Percentiles rank a stretch among this genome's conserved stretches.
These are phyloP conservation scores for Drosophila tsacasi DNA, from an alignment of 1,140 invertebrate genomes.

Conservation along the genomic window DNA sequence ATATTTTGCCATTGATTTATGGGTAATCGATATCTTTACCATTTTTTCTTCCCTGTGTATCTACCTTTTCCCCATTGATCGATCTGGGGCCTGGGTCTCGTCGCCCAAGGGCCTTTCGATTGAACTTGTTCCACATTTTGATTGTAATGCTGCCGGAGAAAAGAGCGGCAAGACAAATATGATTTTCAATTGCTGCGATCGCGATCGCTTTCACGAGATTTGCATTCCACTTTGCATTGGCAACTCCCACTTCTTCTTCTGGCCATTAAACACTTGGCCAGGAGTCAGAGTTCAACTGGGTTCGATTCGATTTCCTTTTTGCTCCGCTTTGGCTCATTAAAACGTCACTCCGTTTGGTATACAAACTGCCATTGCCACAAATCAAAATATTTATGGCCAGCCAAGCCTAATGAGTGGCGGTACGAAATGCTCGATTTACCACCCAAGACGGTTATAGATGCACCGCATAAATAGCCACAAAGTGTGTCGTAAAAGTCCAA, in stretches of 20 bases:
- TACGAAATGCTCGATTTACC: conserved; percentile 71
- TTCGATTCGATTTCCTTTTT: conserved; percentile 36
- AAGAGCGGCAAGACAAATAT: conserved; percentile 68
- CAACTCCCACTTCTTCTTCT: conserved; percentile 8
- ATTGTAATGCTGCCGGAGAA: conserved; percentile 69
- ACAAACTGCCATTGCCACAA: conserved; percentile 51
- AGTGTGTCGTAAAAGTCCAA: conserved; percentile 79
- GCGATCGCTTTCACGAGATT: conserved; percentile 77
- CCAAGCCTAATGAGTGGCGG: conserved; percentile 61
- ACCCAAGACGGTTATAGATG: conserved; percentile 70
- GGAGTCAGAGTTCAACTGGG: conserved; percentile 72
- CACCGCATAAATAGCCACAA: conserved; percentile 79
- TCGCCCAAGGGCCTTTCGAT: conserved; percentile 71
- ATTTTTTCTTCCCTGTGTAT: neutral
- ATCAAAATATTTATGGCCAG: conserved; percentile 77
- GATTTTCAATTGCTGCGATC: conserved; percentile 71
- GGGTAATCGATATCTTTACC: too few species aligned
- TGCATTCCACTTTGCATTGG: conserved; percentile 60
- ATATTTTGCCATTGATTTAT: neutral
- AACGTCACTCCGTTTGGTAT: conserved; percentile 46
- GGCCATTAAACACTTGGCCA: conserved; percentile 68
- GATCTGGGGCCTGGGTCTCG: conserved; percentile 30
- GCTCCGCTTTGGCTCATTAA: conserved; percentile 60
- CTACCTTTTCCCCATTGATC: conserved; percentile 12
- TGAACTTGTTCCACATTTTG: conserved; percentile 84